Evolutionary conservation across 1,140 invertebrate species (phyloP).

Genomic region (Neodiprion fabricii): DNA sequence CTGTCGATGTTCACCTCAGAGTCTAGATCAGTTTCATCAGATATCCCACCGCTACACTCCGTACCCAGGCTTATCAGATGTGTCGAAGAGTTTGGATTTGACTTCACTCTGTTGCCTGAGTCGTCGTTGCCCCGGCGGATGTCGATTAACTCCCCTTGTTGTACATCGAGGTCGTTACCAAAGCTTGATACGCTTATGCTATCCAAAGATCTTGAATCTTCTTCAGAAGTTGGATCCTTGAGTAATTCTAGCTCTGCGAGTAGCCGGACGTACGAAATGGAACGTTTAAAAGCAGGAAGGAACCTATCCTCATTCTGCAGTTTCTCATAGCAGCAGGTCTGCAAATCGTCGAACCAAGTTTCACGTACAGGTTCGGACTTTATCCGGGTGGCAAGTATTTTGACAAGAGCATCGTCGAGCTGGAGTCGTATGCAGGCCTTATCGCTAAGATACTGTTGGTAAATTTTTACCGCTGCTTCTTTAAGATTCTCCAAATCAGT

Average conservation of each 20-base stretch:
- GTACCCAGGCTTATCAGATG: conserved; percentile 37
- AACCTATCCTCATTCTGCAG: conserved; percentile 72
- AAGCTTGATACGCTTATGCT: conserved; percentile 58
- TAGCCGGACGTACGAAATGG: conserved; percentile 74
- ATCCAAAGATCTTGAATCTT: conserved; percentile 64
- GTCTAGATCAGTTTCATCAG: conserved; percentile 33
- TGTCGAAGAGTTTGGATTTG: conserved; percentile 38
- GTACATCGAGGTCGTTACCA: conserved; percentile 50
- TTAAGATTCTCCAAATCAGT: conserved; percentile 67
- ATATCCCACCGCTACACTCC: conserved; percentile 18
- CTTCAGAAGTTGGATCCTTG: conserved; percentile 64
- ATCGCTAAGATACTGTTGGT: conserved; percentile 83
- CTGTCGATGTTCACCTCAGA: conserved; percentile 17
- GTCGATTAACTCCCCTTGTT: conserved; percentile 20
- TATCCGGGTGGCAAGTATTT: conserved; percentile 70
- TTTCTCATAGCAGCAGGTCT: conserved; percentile 74
- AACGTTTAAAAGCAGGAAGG: conserved; percentile 74
- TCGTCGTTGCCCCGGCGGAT: conserved; percentile 15
- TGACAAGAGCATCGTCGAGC: conserved; percentile 71
- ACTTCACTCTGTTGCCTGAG: conserved; percentile 32
- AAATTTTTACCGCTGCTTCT: conserved; percentile 80
- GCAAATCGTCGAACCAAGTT: conserved; percentile 86
- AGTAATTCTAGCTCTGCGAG: conserved; percentile 79
- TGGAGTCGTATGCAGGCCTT: conserved; percentile 72
- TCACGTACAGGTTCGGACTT: conserved; percentile 71